Base-by-base conservation (phyloP, 2,797 vertebrate species). In the Enteromius radiatus region DNA sequence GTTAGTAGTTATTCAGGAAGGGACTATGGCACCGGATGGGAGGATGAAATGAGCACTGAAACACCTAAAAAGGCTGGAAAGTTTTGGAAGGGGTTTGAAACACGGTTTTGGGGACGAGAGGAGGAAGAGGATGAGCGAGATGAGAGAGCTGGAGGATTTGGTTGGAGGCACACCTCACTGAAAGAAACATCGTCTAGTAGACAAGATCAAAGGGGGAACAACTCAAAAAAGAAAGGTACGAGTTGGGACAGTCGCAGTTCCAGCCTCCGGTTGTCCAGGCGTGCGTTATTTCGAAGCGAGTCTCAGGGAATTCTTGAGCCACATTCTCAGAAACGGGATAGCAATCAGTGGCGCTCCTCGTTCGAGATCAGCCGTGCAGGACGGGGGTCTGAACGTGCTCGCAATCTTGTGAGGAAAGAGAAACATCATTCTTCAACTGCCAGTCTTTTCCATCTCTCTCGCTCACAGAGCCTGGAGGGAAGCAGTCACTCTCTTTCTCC, bases 311-410 rank as follows among this genome's bases (percentile, higher is more conserved):
- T 95, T 87, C 90, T 95, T 76, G 89, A 93, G 75, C 91, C 93
- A 38, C 89, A 84, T 64, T 90, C 91, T 77, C 76, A 89, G 76
- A 88, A 88, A 65, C 88, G 86, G 0, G 91, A 93, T 82, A 86
- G 87, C 54, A 87, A 89, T 19, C 94, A 93, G 76, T 96, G 96
- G 96, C 92, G 93, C 0, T 96, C 96, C 11, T 95, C 95, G 0
- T 89, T 96, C 49, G 96, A 96, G 31, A 94, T 96, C 26, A 94
- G 92, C 5, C 91, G 89, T 36, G 88, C 91, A 0, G 85, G 89
- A 19, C 80, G 90, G 88, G 80, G 84, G 88, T 41, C 92, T 78
- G 86, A 92, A 85, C 76, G 86, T 49, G 68, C 85, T 49, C 71
- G 86, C 47, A 84, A 71, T 84, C 77, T 85, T 74, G 84, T 83